Conservation (phyloP, 92 coral and sea anemone genomes). For the Palythoa heliodiscus region DNA sequence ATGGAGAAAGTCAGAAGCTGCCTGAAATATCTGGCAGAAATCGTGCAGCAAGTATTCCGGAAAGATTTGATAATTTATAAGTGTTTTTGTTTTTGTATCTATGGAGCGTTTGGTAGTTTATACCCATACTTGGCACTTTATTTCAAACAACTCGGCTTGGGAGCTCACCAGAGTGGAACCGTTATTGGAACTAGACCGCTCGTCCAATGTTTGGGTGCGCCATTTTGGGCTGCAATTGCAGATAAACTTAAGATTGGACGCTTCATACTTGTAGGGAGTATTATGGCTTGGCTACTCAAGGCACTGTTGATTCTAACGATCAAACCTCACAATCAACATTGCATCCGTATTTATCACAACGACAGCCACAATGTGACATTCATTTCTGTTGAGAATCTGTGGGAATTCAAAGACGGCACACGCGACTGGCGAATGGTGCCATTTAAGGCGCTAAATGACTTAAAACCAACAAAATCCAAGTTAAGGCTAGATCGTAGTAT, state of each 20-base stretch:
- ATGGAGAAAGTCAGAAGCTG: background rate
- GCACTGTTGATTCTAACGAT: conserved; percentile 43
- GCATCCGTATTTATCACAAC: conserved; percentile 43
- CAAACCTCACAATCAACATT: conserved; percentile 44
- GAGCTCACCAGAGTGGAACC: conserved; percentile 50
- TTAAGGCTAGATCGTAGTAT: background rate
- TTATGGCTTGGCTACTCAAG: conserved; percentile 47
- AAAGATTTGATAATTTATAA: conserved; percentile 45
- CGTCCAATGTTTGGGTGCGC: conserved; percentile 55
- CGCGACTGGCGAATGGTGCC: background rate
- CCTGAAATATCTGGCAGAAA: background rate
- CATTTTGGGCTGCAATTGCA: conserved; percentile 53
- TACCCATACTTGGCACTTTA: conserved; percentile 51
- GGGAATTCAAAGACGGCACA: background rate
- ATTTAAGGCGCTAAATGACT: background rate
- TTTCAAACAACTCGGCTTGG: conserved; percentile 60
- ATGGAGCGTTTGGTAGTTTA: conserved; percentile 47
- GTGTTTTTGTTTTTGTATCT: conserved; percentile 49
- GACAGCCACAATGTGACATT: background rate
- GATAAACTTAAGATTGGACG: conserved; percentile 39
- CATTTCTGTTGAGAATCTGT: conserved; percentile 5
- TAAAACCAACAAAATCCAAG: background rate
- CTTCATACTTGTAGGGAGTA: conserved; percentile 42
- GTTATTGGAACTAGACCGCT: conserved; percentile 54
- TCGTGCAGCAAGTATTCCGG: background rate